Evolutionary conservation across 2,797 vertebrate genomes (phyloP).

Genomic region (Merluccius polli): DNA sequence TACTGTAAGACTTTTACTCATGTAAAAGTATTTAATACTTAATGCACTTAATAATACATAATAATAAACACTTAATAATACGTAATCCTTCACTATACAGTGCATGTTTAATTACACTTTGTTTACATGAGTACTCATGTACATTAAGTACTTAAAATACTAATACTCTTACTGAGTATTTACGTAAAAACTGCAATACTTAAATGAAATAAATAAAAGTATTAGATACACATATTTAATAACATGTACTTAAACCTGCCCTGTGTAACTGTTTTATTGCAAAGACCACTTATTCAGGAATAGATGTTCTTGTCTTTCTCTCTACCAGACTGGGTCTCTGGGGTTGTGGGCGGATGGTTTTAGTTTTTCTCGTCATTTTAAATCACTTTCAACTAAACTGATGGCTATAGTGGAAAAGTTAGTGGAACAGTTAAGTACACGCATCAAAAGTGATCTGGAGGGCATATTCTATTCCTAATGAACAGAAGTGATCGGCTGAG

Average conservation of each 20-base stretch:
- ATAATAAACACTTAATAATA: not conserved
- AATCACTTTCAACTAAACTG: not conserved
- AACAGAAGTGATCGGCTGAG: not conserved
- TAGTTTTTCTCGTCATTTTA: not conserved
- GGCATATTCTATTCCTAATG: not conserved
- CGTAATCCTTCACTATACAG: not conserved
- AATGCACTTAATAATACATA: not conserved
- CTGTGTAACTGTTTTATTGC: not conserved
- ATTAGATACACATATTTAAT: not conserved
- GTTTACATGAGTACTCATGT: not conserved
- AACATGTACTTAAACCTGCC: not conserved
- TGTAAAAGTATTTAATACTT: not conserved
- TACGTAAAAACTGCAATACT: not conserved
- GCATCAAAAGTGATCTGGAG: not conserved
- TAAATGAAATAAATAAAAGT: not conserved
- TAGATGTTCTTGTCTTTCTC: no score
- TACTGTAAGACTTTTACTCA: not conserved
- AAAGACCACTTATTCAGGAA: not conserved
- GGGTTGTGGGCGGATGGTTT: not conserved
- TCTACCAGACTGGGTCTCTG: no score
- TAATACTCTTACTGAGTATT: not conserved
- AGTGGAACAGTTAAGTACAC: not conserved
- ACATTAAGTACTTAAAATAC: not conserved
- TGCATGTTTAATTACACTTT: not conserved
- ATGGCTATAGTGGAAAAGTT: not conserved